A percentile compares a stretch with the other conserved stretches of the same genome.
Conservation (phyloP, 2,113 vertebrate species). For the Cervus canadensis region DNA sequence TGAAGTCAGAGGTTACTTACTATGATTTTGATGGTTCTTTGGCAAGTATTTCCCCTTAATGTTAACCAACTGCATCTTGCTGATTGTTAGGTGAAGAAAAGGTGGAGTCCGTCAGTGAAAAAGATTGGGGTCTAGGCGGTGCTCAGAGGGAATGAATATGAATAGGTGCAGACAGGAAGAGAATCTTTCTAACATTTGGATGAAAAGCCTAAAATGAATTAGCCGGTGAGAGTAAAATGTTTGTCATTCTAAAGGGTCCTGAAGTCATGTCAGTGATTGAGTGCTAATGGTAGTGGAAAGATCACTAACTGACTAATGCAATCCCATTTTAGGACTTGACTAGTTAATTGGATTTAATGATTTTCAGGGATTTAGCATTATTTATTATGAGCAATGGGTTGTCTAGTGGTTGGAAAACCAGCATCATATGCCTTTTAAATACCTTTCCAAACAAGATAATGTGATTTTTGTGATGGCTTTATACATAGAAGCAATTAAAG, state of each 20-base stretch:
- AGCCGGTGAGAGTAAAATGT: neutral
- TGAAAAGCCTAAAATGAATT: neutral
- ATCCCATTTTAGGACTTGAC: slow-evolving; percentile 12
- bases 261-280: neutral
- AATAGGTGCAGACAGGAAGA: neutral
- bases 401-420: neutral
- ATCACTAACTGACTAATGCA: neutral
- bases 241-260: slow-evolving; percentile 1
- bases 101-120: neutral
- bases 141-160: neutral
- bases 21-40: neutral
- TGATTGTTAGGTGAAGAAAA: neutral
- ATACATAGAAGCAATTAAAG: neutral
- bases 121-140: accelerated
- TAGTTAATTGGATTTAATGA: neutral
- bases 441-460: neutral
- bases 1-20: neutral
- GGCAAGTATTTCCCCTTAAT: neutral
- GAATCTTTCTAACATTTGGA: neutral
- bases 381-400: neutral
- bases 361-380: slow-evolving; percentile 7
- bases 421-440: neutral
- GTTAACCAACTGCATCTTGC: neutral
- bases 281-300: neutral
- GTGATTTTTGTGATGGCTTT: neutral